Base-by-base conservation (phyloP, 2,888 invertebrate genomes). In the Diarsia rubi region DNA sequence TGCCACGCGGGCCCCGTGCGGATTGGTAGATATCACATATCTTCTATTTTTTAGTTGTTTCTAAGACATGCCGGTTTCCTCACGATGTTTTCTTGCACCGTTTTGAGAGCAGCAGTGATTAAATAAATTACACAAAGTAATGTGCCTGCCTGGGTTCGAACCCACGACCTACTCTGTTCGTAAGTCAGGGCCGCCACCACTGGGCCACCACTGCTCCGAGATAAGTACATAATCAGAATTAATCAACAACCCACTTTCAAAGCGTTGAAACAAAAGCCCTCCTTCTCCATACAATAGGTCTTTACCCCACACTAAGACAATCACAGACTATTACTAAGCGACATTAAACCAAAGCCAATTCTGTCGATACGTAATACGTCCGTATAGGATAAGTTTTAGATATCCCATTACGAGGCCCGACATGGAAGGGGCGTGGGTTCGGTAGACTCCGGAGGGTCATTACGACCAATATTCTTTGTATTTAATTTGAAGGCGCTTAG, bases 401-500 rank as follows among this genome's bases (percentile, higher is more conserved):
- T 89, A 88, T 78, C 82, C 91, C 90, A 91, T 93, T 92, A 93
- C 81, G 89, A 83, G 79, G 79, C 81, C 67, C 75, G 86, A 93
- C 93, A 93, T 85, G 93, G 89, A 92, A 92, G 82, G 88, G 93
- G 93, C 92, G 93, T 89, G 91, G 82, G 85, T 63, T 76, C 69
- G 64, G 69, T 24, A 52, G 79, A 79, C 82, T 83, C 77, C 27
- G 62, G 78, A 80, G 81, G 84, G 85, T 88, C 90, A 88, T 89
- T 88, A 88, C 85, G 83, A 78, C 73, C 83, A 80, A 85, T 86
- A 84, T 87, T 88, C 86, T 87, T 89, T 87, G 85, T 85, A 78
- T 84, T 84, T 85, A 86, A 83, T 86, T 82, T 81, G 68, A 66
- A 42, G 76, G 66, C 74, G 74, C 64, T 74, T 68, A 62, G 19